Evolutionary conservation across 37 sponge, comb jelly and placozoan species (phyloP).

Genomic region (Hormiphora californensis): DNA sequence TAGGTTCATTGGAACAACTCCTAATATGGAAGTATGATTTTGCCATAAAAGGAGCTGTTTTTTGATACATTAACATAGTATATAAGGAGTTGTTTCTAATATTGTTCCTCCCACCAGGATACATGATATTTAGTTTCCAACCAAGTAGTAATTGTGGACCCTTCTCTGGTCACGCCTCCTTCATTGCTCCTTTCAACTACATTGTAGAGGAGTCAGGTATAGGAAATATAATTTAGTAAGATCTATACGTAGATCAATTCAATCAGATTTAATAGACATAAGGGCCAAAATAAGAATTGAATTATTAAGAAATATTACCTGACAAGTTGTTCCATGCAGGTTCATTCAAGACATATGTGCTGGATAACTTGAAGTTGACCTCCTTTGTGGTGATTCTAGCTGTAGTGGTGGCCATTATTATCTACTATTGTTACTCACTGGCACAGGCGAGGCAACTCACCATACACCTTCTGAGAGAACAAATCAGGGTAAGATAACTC

Average conservation of each 20-base stretch:
- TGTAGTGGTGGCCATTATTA: background rate
- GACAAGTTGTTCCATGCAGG: background rate
- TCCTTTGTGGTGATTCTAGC: background rate
- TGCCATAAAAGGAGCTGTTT: no score
- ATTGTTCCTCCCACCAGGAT: background rate
- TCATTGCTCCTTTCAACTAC: background rate
- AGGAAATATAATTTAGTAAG: background rate
- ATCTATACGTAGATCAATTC: background rate
- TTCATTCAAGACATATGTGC: background rate
- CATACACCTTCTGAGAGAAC: background rate
- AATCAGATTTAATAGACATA: background rate
- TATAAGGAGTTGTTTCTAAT: background rate
- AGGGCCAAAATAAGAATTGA: background rate
- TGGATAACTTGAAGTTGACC: constrained; percentile 19
- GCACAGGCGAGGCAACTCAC: background rate
- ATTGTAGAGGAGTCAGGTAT: constrained; percentile 5
- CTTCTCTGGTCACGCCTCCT: background rate
- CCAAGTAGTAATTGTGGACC: background rate
- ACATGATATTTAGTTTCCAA: background rate
- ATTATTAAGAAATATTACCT: background rate
- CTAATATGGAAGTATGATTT: no score
- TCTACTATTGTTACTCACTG: constrained; percentile 11
- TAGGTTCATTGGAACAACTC: no score
- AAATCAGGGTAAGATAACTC: constrained; percentile 1
- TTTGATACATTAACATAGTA: background rate